Evolutionary conservation across 2,113 vertebrate genomes (phyloP).

Genomic region (Chlorodrepanis virens): DNA sequence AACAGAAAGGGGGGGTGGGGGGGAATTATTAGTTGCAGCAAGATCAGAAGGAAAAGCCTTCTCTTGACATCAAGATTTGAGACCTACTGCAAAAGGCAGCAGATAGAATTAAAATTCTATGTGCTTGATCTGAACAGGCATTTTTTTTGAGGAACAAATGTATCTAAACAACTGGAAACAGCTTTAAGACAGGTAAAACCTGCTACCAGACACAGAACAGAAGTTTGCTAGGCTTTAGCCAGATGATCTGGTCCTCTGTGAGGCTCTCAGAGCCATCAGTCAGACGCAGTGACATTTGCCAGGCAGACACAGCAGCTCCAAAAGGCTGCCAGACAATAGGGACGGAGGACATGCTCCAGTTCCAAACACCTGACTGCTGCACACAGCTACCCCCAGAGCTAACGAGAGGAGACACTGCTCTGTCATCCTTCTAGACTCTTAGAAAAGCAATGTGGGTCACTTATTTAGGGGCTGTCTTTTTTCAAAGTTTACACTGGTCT

Average conservation of each 20-base stretch:
- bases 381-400: neutral
- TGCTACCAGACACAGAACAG: neutral
- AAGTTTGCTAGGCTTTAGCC: neutral
- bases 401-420: neutral
- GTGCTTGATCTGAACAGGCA: neutral
- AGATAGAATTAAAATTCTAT: neutral
- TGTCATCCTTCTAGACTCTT: neutral
- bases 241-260: neutral
- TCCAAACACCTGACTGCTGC: neutral
- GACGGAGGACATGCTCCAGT: rapidly evolving
- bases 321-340: neutral
- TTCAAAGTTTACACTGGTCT: neutral
- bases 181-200: neutral
- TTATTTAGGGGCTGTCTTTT: neutral
- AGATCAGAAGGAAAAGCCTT: neutral
- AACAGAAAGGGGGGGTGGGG: neutral
- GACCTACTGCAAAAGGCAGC: neutral
- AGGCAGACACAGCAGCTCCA: neutral
- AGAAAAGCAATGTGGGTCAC: neutral
- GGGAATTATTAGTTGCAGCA: neutral
- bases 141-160: neutral
- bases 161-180: neutral
- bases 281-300: rapidly evolving
- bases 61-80: neutral
- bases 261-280: neutral